phyloP scores from a whole-genome alignment of 2,113 vertebrate species.

The Stictonetta naevosa region DNA sequence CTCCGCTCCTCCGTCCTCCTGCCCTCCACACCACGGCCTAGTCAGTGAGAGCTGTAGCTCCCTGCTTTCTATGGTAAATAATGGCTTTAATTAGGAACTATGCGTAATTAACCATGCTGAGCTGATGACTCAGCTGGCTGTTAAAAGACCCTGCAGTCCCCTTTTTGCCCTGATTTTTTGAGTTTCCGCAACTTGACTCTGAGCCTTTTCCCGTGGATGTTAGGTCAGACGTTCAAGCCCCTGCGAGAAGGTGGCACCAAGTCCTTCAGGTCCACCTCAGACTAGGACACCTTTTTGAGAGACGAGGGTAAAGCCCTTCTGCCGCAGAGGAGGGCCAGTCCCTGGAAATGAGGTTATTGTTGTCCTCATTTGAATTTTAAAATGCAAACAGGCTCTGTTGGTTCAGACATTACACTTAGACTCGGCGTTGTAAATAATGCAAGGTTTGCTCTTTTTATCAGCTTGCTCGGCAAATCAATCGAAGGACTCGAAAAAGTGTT shows the following conservation, averaged over 20 bases:
- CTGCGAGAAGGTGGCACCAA: not conserved
- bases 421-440: conserved; percentile 61
- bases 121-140: conserved; percentile 65
- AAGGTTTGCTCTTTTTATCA: conserved; percentile 64
- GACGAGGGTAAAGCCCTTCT: not conserved
- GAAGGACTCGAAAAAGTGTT: conserved; percentile 35
- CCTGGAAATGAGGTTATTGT: not conserved
- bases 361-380: conserved; percentile 34
- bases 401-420: conserved; percentile 26
- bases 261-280: not conserved
- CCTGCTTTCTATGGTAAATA: conserved; percentile 72
- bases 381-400: conserved; percentile 43
- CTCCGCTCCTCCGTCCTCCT: fast-evolving
- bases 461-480: conserved; percentile 67
- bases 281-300: not conserved
- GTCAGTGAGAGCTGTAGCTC: not conserved
- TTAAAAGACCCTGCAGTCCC: conserved; percentile 37
- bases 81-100: conserved; percentile 73
- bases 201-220: not conserved
- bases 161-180: conserved; percentile 17
- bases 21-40: not conserved
- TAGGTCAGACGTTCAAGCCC: not conserved
- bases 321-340: not conserved
- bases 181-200: not conserved
- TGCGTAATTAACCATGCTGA: conserved; percentile 61